These are phyloP conservation scores for Euwallacea fornicatus DNA, from an alignment of 1,140 invertebrate species.

Conservation along the genomic window DNA sequence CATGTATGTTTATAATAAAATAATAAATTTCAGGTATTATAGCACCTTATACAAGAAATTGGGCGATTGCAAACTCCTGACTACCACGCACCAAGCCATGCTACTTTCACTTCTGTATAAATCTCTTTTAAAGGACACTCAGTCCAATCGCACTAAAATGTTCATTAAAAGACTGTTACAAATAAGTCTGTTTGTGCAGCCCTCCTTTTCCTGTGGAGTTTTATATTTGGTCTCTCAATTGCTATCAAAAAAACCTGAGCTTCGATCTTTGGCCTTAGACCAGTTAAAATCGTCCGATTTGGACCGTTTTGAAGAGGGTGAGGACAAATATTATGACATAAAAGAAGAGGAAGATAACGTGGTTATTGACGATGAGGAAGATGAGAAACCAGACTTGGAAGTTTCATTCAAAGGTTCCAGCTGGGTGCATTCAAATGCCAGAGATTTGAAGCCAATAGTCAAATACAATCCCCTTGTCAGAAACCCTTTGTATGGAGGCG, in stretches of 20 bases:
- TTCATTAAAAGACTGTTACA: conserved; percentile 92
- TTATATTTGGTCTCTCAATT: conserved; percentile 82
- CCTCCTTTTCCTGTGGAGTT: conserved; percentile 71
- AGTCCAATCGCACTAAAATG: conserved; percentile 70
- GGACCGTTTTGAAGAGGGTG: conserved; percentile 51
- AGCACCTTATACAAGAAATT: conserved; percentile 87
- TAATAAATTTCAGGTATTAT: conserved; percentile 72
- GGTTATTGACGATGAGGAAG: conserved; percentile 5
- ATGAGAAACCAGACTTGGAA: conserved; percentile 4
- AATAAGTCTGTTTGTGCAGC: conserved; percentile 58
- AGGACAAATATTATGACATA: conserved; percentile 61
- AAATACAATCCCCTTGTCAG: conserved; percentile 73
- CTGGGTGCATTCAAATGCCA: conserved; percentile 43
- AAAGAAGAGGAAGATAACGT: conserved; percentile 37
- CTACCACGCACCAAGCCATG: conserved; percentile 75
- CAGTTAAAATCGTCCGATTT: conserved; percentile 22
- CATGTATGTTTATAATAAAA: not conserved
- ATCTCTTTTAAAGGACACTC: conserved; percentile 78
- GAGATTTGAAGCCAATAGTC: conserved; percentile 39
- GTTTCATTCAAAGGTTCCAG: conserved; percentile 35
- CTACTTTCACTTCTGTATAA: conserved; percentile 88
- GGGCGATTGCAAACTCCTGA: conserved; percentile 72
- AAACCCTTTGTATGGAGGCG: conserved; percentile 83
- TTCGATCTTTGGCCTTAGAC: conserved; percentile 45
- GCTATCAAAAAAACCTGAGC: conserved; percentile 42